Evolutionary conservation across 2,113 vertebrate genomes (phyloP).

Genomic region (Thryonomys swinderianus): DNA sequence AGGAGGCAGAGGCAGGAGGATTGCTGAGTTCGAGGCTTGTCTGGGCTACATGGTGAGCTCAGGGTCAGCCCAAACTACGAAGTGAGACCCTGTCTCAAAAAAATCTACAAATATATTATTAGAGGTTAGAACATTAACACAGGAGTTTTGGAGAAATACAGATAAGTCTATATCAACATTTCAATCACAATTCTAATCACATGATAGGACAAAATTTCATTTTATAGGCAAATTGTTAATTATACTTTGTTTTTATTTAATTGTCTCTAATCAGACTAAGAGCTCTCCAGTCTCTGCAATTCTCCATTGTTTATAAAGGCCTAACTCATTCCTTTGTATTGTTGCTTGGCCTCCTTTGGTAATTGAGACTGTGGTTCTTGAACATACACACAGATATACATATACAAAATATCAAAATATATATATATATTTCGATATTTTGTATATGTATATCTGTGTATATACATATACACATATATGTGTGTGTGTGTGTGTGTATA

Average conservation of each 20-base stretch:
- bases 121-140: not conserved
- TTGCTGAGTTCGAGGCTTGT: no score
- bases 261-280: not conserved
- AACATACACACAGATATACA: not conserved
- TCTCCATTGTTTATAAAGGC: constrained; percentile 4
- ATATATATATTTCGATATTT: not conserved
- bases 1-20: no score
- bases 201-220: constrained; percentile 1
- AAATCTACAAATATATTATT: not conserved
- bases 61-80: no score
- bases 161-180: not conserved
- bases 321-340: constrained; percentile 38
- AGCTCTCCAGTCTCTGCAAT: not conserved
- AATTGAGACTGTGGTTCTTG: not conserved
- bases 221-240: constrained; percentile 19
- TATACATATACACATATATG: no score
- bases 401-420: not conserved
- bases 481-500: no score
- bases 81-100: no score
- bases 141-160: not conserved
- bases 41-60: no score
- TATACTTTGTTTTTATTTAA: constrained; percentile 33
- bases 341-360: not conserved
- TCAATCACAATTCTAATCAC: not conserved
- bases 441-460: not conserved